Evolutionary conservation across 2,888 invertebrate species (phyloP), one percentile per base, ranked within the genome.

Genomic region (Caradrina kadenii): DNA sequence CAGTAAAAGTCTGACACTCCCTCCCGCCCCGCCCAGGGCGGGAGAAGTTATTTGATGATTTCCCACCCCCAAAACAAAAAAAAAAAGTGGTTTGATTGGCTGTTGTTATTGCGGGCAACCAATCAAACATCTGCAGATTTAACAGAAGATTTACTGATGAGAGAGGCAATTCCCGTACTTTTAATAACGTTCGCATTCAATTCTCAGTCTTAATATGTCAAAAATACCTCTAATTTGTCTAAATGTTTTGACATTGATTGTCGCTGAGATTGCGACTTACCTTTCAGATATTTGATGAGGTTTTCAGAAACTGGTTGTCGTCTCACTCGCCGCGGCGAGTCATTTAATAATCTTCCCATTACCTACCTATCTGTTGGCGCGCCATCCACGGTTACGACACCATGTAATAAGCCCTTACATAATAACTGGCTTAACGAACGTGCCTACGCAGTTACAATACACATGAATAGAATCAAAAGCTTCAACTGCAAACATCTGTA

Each of bases 401-500:
- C 69, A 63, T 69, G 59, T 50, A 35, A 55, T 69, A 69, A 69
- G 61, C 68, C 58, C 69, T 70, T 72, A 71, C 39, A 65, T 55
- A 53, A 61, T 72, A 56, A 70, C 31, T 65, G 53, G 60, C 69
- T 58, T 55, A 66, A 49, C 65, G 31, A 58, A 66, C 48, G 42
- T 63, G 22, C 42, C 74, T 83, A 82, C 45, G 59, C 17, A 60
- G 39, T 62, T 45, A 49, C 26, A 45, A 63, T 56, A 67, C 15
- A 62, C 76, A 82, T 31, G 0, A 80, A 63, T 60, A 60, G 0
- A 63, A 69, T 64, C 52, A 56, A 63, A 73, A 81, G 78, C 75
- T 64, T 76, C 69, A 81, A 85, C 69, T 71, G 67, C 69, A 73
- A 77, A 73, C 73, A 70, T 60, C 49, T 67, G 65, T 76, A 83